These are phyloP conservation scores for Suricata suricatta DNA, from an alignment of 2,113 vertebrate species.

Conservation along the genomic window DNA sequence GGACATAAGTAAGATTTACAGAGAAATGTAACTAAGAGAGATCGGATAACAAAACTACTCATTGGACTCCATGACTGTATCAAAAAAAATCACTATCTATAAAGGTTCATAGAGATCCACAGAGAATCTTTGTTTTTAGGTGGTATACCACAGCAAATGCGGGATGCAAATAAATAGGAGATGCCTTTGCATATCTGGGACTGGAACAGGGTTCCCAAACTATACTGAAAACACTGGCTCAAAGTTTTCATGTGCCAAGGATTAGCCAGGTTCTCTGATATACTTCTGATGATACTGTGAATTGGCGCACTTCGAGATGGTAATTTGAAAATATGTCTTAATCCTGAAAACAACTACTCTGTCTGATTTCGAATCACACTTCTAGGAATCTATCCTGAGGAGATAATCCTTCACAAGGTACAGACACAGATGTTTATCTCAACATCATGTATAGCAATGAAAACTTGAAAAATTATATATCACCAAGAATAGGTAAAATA, in stretches of 20 bases:
- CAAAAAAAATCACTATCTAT: neutral
- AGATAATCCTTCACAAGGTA: neutral
- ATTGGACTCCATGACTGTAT: neutral
- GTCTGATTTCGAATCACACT: neutral
- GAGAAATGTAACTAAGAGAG: neutral
- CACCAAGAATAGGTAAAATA: neutral
- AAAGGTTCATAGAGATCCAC: neutral
- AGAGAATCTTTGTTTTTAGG: neutral
- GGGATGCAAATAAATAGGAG: neutral
- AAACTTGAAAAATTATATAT: constrained; percentile 18
- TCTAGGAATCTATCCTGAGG: neutral
- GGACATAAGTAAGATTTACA: neutral
- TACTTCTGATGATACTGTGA: neutral
- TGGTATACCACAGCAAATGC: neutral
- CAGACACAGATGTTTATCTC: neutral
- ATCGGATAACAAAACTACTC: neutral
- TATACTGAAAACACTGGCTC: neutral
- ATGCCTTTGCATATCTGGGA: neutral
- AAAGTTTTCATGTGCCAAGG: neutral
- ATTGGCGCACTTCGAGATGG: neutral
- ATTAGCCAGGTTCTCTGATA: neutral
- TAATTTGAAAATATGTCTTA: neutral
- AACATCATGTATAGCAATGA: neutral
- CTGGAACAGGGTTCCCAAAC: neutral
- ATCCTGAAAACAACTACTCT: neutral